These are phyloP conservation scores for Cebidichthys violaceus DNA, from an alignment of 2,113 vertebrate genomes.

Conservation along the genomic window DNA sequence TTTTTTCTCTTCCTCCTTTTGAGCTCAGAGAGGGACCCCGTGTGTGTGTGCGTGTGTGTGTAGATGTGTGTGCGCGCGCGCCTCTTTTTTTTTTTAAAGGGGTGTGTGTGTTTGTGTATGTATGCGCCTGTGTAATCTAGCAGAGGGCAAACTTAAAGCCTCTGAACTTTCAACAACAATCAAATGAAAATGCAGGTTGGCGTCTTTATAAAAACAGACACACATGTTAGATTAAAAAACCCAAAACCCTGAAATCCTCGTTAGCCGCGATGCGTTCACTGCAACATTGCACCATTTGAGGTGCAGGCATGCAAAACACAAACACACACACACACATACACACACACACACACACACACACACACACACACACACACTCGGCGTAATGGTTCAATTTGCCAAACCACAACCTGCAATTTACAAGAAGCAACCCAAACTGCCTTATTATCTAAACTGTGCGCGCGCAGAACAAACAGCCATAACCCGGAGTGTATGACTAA, in stretches of 20 bases:
- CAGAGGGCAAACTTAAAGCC: constrained; percentile 60
- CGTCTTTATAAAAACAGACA: constrained; percentile 16
- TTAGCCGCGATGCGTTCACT: not conserved
- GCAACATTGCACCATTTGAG: not conserved
- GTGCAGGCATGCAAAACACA: constrained; percentile 20
- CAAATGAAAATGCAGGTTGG: constrained; percentile 23
- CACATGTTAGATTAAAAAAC: constrained; percentile 5
- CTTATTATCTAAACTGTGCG: constrained; percentile 17
- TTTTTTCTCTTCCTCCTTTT: constrained; percentile 76
- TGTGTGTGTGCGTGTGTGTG: constrained; percentile 47
- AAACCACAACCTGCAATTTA: constrained; percentile 35
- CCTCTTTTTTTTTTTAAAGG: constrained; percentile 62
- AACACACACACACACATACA: too few species aligned
- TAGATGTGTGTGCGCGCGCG: constrained; percentile 18
- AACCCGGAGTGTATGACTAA: constrained; percentile 1
- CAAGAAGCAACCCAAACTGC: constrained; percentile 11
- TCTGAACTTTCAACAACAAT: constrained; percentile 73
- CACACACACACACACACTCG: too few species aligned
- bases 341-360: too few species aligned
- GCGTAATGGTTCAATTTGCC: constrained; percentile 27
- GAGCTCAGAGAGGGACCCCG: constrained; percentile 78
- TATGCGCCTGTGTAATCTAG: constrained; percentile 45
- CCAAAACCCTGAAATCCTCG: not conserved
- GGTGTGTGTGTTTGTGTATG: constrained; percentile 70
- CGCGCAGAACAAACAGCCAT: not conserved